Evolutionary conservation across 2,888 invertebrate genomes (phyloP).

Genomic region (Pachliopta kotzebuea): DNA sequence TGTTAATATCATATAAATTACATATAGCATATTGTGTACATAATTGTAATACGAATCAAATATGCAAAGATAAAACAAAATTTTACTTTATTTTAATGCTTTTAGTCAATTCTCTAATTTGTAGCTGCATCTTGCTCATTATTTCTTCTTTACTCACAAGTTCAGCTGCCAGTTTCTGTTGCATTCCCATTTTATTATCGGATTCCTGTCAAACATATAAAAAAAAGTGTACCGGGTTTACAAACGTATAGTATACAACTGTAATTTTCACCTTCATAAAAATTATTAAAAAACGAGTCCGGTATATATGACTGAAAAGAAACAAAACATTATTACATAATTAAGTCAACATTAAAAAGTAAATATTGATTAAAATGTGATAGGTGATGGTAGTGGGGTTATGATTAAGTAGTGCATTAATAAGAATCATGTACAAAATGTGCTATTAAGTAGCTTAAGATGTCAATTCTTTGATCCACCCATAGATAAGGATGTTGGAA

Average conservation of each 20-base stretch:
- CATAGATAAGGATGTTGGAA: too few relatives aligned
- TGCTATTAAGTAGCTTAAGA: too few relatives aligned
- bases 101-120: slow-evolving; percentile 67
- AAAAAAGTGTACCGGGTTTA: slow-evolving; percentile 16
- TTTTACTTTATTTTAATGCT: slow-evolving; percentile 67
- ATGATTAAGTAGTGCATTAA: too few relatives aligned
- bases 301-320: slow-evolving; percentile 61
- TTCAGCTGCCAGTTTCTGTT: slow-evolving; percentile 74
- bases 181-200: slow-evolving; percentile 67
- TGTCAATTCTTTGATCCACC: too few relatives aligned
- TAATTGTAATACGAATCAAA: slow-evolving; percentile 14
- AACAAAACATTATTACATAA: slow-evolving; percentile 35
- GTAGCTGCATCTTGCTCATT: slow-evolving; percentile 65
- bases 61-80: slow-evolving; percentile 25
- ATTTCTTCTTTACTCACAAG: slow-evolving; percentile 71
- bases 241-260: slow-evolving; percentile 9
- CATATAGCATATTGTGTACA: neutral
- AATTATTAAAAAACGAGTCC: slow-evolving; percentile 45
- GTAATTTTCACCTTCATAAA: slow-evolving; percentile 42
- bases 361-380: neutral
- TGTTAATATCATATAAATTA: neutral
- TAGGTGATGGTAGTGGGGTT: too few relatives aligned
- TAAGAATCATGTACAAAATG: too few relatives aligned
- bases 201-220: slow-evolving; percentile 53
- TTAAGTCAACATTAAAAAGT: neutral